Evolutionary conservation across 2,797 vertebrate species (phyloP).

Genomic region (Gymnoscopelus braueri): DNA sequence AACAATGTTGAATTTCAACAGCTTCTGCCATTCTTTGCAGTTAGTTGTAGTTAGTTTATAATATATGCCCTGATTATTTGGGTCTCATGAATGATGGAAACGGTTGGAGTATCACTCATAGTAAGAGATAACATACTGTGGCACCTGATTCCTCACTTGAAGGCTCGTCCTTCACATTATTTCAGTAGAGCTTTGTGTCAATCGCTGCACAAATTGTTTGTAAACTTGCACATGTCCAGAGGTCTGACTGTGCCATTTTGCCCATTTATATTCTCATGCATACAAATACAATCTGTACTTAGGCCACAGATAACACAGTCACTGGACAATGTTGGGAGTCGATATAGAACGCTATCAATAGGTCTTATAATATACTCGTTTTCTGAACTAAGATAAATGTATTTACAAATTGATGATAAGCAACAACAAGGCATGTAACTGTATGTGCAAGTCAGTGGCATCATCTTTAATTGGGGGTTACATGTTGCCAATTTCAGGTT

Average conservation of each 20-base stretch:
- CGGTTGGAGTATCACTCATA: slow-evolving; percentile 70
- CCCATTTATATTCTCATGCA: slow-evolving; percentile 37
- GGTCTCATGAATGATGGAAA: slow-evolving; percentile 72
- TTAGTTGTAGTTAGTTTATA: slow-evolving; percentile 44
- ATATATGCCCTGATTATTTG: slow-evolving; percentile 60
- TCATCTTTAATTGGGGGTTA: slow-evolving; percentile 41
- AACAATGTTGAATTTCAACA: slow-evolving; percentile 68
- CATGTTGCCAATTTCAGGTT: slow-evolving; percentile 42
- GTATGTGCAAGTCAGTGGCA: slow-evolving; percentile 35
- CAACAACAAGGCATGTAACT: slow-evolving; percentile 34
- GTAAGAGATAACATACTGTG: slow-evolving; percentile 43
- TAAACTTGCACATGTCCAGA: slow-evolving; percentile 16
- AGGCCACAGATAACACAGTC: slow-evolving; percentile 20
- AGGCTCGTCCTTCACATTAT: slow-evolving; percentile 79
- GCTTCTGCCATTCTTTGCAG: slow-evolving; percentile 53
- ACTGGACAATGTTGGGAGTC: not conserved
- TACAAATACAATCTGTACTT: slow-evolving; percentile 42
- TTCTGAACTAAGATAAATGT: slow-evolving; percentile 48
- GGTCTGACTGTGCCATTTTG: slow-evolving; percentile 26
- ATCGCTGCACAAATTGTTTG: slow-evolving; percentile 62
- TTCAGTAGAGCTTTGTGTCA: slow-evolving; percentile 68
- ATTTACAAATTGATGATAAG: not conserved
- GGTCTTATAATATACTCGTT: slow-evolving; percentile 24
- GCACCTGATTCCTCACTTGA: slow-evolving; percentile 71
- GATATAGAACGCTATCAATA: slow-evolving; percentile 42